Base-by-base conservation (phyloP, 2,888 invertebrate species). In the Phortica magna region DNA sequence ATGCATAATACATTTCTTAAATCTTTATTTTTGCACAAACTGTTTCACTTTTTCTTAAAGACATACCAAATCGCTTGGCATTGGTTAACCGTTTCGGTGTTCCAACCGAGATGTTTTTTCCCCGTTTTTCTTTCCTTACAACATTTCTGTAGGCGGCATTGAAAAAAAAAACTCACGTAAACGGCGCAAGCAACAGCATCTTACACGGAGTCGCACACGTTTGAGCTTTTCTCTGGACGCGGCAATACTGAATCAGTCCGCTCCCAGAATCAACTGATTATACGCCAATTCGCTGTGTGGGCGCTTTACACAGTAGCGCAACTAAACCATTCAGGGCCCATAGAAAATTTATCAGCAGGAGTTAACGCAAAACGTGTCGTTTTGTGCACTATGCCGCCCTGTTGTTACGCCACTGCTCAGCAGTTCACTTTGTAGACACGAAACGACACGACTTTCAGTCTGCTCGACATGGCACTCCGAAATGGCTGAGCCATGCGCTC, bases 211-310 rank as follows among this genome's bases (percentile, higher is more conserved):
- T 80, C 83, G 84, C 79, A 82, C 83, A 85, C 89, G 87, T 89
- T 86, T 84, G 75, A 76, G 82, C 87, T 80, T 80, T 77, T 81
- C 81, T 84, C 79, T 81, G 81, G 78, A 81, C 82, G 82, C 86
- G 84, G 82, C 84, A 79, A 83, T 81, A 87, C 87, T 87, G 77
- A 89, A 79, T 75, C 68, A 89, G 79, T 75, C 68, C 78, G 68
- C 74, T 73, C 70, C 22, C 55, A 72, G 55, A 72, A 19, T 55
- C 53, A 31, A 71, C 48, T 55, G 71, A 71, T 39, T 48, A 31
- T 55, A 72, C 72, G 65, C 64, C 76, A 59, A 75, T 48, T 75
- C 76, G 53, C 22, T 41, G 59, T 57, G 59, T 19, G 7, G 22
- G 7, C 59, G 59, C 17, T n/a, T n/a, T n/a, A n/a, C n/a, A n/a